phyloP scores from a whole-genome alignment of 2,888 invertebrate genomes.

The Schrankia costaestrigalis region DNA sequence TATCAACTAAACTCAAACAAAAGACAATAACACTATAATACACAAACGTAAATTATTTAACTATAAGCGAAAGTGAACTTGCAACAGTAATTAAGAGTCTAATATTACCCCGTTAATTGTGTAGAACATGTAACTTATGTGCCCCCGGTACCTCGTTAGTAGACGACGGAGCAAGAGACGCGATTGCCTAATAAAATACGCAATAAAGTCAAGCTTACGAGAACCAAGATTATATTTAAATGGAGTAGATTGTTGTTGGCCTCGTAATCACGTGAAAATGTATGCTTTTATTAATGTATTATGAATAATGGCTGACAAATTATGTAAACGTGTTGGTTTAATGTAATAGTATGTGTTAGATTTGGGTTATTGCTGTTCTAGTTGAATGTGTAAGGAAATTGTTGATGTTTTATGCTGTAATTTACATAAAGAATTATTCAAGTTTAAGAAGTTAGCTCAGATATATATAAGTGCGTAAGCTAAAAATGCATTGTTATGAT shows the following conservation, averaged over 20 bases:
- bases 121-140: conserved; percentile 50
- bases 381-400: too few relatives aligned
- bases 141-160: conserved; percentile 41
- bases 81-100: conserved; percentile 52
- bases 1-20: background rate
- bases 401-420: too few relatives aligned
- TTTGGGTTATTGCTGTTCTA: too few relatives aligned
- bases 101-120: conserved; percentile 57
- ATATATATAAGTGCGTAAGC: too few relatives aligned
- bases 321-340: background rate
- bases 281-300: background rate
- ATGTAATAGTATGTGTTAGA: too few relatives aligned
- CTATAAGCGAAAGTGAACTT: conserved; percentile 44
- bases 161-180: conserved; percentile 12
- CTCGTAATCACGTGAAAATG: conserved; percentile 3
- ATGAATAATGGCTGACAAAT: background rate
- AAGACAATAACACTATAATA: conserved; percentile 9
- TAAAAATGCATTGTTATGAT: too few relatives aligned
- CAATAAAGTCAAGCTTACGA: conserved; percentile 29
- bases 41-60: conserved; percentile 39
- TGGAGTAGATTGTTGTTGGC: conserved; percentile 6
- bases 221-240: conserved; percentile 11
- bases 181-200: conserved; percentile 45
- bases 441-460: too few relatives aligned
- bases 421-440: too few relatives aligned